Evolutionary conservation across 2,113 vertebrate species (phyloP).

Genomic region (Trochalopteron elliotii): DNA sequence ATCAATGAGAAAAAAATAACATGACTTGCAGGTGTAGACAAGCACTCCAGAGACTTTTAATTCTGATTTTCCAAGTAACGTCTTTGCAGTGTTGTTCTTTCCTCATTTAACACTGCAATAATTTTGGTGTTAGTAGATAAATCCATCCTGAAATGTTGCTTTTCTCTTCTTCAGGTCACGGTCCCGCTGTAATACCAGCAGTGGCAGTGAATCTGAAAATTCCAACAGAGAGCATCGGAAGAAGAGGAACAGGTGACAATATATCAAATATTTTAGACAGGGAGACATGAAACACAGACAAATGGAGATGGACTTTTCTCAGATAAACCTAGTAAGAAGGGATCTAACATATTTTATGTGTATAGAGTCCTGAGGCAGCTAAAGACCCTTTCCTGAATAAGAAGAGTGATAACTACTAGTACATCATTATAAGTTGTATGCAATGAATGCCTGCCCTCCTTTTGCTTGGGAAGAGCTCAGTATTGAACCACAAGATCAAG

Average conservation of each 20-base stretch:
- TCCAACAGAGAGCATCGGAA: slow-evolving; percentile 86
- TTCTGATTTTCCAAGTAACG: neutral
- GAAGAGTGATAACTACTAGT: neutral
- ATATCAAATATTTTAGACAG: neutral
- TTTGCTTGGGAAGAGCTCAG: neutral
- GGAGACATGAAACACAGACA: neutral
- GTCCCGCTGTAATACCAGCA: slow-evolving; percentile 90
- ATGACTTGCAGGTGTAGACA: neutral
- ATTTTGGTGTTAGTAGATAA: neutral
- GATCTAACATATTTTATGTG: neutral
- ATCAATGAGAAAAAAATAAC: neutral
- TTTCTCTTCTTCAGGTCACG: slow-evolving; percentile 75
- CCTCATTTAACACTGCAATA: neutral
- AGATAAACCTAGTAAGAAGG: neutral
- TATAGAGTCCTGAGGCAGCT: neutral
- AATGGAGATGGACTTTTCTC: neutral
- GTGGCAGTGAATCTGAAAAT: slow-evolving; percentile 88
- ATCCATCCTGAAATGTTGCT: neutral
- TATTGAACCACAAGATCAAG: neutral
- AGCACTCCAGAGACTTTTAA: neutral
- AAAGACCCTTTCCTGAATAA: neutral
- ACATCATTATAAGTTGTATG: neutral
- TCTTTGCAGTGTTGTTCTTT: neutral
- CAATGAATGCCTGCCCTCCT: neutral
- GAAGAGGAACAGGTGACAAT: slow-evolving; percentile 82